Percentiles rank a stretch among this genome's conserved stretches.
Evolutionary conservation across 2,113 vertebrate genomes (phyloP).

Genomic region (Motacilla tschutschensis): DNA sequence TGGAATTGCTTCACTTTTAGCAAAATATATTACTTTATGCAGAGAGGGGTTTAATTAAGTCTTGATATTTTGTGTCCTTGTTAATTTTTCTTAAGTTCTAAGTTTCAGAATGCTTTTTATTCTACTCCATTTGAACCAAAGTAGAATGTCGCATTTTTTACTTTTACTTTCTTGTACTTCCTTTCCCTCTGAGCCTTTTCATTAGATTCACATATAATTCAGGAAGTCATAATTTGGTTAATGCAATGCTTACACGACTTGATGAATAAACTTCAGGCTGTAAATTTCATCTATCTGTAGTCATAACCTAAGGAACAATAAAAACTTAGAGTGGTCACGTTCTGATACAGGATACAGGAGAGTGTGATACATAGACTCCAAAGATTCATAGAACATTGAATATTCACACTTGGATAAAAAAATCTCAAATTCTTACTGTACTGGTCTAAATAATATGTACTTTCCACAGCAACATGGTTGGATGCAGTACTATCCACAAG

Average conservation of each 20-base stretch:
- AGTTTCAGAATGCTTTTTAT: not conserved
- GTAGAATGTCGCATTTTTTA: not conserved
- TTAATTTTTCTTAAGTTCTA: not conserved
- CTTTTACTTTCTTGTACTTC: not conserved
- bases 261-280: not conserved
- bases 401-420: not conserved
- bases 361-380: not conserved
- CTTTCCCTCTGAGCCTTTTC: not conserved
- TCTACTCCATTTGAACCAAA: not conserved
- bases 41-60: not conserved
- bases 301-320: not conserved
- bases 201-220: not conserved
- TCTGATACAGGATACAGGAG: not conserved
- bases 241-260: not conserved
- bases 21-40: not conserved
- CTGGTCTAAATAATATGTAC: not conserved
- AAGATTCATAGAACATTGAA: not conserved
- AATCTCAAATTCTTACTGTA: not conserved
- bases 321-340: not conserved
- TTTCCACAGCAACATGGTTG: not conserved
- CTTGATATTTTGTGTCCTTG: not conserved
- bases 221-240: not conserved
- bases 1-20: not conserved
- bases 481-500: rapidly evolving
- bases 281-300: not conserved